Percentiles rank a stretch among this genome's conserved stretches.
These are phyloP conservation scores for Ctenoplectra terminalis DNA, from an alignment of 1,140 invertebrate genomes.

Conservation along the genomic window DNA sequence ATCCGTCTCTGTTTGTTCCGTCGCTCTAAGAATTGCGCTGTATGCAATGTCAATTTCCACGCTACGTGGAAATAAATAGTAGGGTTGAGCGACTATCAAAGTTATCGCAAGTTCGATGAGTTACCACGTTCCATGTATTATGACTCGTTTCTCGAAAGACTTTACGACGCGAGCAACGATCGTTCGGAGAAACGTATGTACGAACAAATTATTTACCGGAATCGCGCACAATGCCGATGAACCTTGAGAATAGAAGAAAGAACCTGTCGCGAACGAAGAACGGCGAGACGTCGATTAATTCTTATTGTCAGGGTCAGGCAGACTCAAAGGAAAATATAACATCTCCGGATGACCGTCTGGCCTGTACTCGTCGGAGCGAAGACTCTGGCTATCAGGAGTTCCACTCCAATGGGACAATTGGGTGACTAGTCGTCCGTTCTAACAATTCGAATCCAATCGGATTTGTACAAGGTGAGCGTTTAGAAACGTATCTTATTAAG, in stretches of 20 bases:
- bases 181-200: slow-evolving; percentile 17
- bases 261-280: slow-evolving; percentile 45
- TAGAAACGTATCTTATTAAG: slow-evolving; percentile 40
- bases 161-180: slow-evolving; percentile 48
- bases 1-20: slow-evolving; percentile 43
- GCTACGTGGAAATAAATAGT: background rate
- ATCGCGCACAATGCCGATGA: slow-evolving; percentile 22
- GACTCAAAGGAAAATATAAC: slow-evolving; percentile 60
- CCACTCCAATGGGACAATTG: slow-evolving; percentile 65
- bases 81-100: slow-evolving; percentile 34
- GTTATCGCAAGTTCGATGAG: slow-evolving; percentile 39
- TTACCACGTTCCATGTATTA: slow-evolving; percentile 45
- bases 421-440: slow-evolving; percentile 56
- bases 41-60: slow-evolving; percentile 47
- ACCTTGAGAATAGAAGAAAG: slow-evolving; percentile 27
- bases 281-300: slow-evolving; percentile 71
- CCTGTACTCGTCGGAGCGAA: slow-evolving; percentile 48
- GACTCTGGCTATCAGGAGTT: slow-evolving; percentile 59
- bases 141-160: slow-evolving; percentile 13
- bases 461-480: slow-evolving; percentile 42
- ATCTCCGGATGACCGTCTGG: slow-evolving; percentile 38
- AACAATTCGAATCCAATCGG: slow-evolving; percentile 47
- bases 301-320: slow-evolving; percentile 71
- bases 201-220: slow-evolving; percentile 51
- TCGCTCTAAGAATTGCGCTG: slow-evolving; percentile 33